phyloP scores from a whole-genome alignment of 2,888 invertebrate genomes.

The Torymus texanus region DNA sequence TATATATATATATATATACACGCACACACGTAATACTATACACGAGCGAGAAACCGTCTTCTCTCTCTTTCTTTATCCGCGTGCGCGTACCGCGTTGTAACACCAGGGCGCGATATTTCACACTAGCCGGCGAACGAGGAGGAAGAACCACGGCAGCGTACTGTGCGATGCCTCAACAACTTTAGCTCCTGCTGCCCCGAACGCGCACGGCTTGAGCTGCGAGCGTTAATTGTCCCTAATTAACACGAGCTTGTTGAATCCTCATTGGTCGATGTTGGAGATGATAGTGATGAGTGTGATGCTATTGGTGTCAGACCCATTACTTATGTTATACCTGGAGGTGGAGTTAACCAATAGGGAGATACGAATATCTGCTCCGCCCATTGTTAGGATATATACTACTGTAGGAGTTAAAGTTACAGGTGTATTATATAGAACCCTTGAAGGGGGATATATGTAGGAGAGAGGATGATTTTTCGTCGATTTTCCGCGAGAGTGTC shows the following conservation, averaged over 20 bases:
- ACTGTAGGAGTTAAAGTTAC: too few species aligned
- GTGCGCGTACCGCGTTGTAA: slow-evolving; percentile 67
- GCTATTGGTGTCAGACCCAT: slow-evolving; percentile 54
- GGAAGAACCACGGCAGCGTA: not conserved
- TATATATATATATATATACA: too few species aligned
- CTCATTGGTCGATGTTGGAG: slow-evolving; percentile 12
- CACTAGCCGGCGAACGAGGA: slow-evolving; percentile 70
- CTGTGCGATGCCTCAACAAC: not conserved
- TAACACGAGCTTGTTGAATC: slow-evolving; percentile 20
- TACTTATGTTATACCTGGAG: not conserved
- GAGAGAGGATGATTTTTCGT: slow-evolving; percentile 44
- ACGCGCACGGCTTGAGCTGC: not conserved
- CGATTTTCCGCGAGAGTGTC: slow-evolving; percentile 48
- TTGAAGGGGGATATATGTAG: not conserved
- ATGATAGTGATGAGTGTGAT: not conserved
- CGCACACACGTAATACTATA: too few species aligned
- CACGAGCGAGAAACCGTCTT: too few species aligned
- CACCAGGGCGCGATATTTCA: slow-evolving; percentile 76
- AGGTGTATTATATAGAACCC: too few species aligned
- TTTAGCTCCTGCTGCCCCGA: not conserved
- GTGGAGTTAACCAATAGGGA: not conserved
- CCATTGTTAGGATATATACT: too few species aligned
- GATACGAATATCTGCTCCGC: too few species aligned
- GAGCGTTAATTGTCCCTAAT: slow-evolving; percentile 47
- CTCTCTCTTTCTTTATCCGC: not conserved